These are phyloP conservation scores for Garrulus glandarius DNA, from an alignment of 2,797 vertebrate species.

Conservation along the genomic window DNA sequence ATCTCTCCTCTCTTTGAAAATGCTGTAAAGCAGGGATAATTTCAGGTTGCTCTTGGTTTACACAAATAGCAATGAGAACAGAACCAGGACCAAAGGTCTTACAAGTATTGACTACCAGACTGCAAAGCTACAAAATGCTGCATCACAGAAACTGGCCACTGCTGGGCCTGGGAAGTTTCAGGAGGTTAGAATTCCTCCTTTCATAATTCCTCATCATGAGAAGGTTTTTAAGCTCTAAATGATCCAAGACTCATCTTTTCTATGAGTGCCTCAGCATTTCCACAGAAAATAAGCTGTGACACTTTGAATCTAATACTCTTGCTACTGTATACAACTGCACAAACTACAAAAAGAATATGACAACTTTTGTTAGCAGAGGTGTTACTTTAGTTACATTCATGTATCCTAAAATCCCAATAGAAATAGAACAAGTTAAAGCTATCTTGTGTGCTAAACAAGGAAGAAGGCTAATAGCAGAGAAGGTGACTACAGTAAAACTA, in stretches of 20 bases:
- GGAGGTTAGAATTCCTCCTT: not conserved
- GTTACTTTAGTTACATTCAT: not conserved
- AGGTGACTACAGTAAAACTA: not conserved
- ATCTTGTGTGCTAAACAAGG: not conserved
- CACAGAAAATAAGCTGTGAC: not conserved
- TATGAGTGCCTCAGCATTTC: not conserved
- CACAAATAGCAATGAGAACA: not conserved
- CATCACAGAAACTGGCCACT: not conserved
- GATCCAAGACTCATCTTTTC: not conserved
- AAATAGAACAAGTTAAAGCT: not conserved
- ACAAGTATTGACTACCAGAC: not conserved
- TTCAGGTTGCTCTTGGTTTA: not conserved
- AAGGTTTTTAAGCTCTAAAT: not conserved
- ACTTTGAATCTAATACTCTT: not conserved
- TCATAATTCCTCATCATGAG: not conserved
- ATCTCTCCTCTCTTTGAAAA: conserved; percentile 52
- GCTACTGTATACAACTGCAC: not conserved
- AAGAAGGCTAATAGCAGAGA: not conserved
- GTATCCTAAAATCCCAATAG: not conserved
- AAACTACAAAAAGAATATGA: not conserved
- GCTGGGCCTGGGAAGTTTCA: not conserved
- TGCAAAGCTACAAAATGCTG: not conserved
- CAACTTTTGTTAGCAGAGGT: not conserved
- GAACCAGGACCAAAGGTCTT: conserved; percentile 29
- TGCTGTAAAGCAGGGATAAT: conserved; percentile 8